Conservation (phyloP, 2,113 vertebrate species). For the Xiphophorus couchianus region DNA sequence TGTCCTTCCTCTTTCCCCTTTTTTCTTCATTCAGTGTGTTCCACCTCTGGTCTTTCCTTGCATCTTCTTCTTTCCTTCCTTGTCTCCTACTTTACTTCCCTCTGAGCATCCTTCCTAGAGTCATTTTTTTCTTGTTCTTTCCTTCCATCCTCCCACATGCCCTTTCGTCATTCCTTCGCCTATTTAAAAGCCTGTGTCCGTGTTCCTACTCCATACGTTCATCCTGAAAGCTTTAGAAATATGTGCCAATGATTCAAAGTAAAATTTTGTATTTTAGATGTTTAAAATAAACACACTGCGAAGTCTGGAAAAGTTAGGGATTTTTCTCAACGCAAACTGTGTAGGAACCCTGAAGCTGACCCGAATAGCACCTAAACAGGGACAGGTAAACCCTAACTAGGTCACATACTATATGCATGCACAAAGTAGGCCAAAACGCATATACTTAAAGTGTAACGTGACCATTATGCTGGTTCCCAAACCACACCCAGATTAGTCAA, state of each 20-base stretch:
- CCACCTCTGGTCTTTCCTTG: neutral
- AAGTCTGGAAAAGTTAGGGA: neutral
- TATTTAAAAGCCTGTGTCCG: neutral
- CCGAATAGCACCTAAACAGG: constrained; percentile 62
- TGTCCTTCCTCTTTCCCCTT: too few relatives aligned
- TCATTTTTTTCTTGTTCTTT: neutral
- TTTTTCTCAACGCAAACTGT: neutral
- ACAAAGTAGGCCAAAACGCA: constrained; percentile 70
- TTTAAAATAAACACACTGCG: neutral
- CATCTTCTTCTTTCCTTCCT: neutral
- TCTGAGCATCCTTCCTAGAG: neutral
- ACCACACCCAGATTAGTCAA: constrained; percentile 31
- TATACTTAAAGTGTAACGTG: constrained; percentile 33
- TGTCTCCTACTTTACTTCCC: neutral
- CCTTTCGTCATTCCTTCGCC: neutral
- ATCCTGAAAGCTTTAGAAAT: neutral
- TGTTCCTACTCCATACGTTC: too few relatives aligned
- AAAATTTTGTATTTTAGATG: neutral
- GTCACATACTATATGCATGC: constrained; percentile 67
- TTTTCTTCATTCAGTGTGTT: neutral
- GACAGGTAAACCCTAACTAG: constrained; percentile 64
- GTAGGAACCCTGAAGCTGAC: constrained; percentile 42
- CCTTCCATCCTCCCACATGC: neutral
- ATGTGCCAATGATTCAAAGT: neutral
- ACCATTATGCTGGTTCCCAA: constrained; percentile 31